These are phyloP conservation scores for Chaetorhynchus papuensis DNA, from an alignment of 2,113 vertebrate genomes.

Conservation along the genomic window DNA sequence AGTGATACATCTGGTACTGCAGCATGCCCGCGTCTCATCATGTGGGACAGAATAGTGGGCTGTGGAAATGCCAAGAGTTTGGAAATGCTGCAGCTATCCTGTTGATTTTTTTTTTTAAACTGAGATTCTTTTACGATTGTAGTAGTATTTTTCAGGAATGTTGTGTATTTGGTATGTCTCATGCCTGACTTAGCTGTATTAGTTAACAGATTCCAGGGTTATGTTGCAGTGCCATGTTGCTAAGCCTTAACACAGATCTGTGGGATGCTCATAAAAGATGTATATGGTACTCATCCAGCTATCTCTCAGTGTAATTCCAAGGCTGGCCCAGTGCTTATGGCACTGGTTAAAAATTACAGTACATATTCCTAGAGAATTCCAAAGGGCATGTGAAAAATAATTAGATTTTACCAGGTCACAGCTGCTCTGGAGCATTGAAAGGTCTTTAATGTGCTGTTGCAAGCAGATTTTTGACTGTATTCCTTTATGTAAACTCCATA, in stretches of 20 bases:
- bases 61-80: not conserved
- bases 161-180: conserved; percentile 14
- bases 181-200: not conserved
- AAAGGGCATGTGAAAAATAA: conserved; percentile 66
- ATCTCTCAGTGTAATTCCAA: conserved; percentile 53
- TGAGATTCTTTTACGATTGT: not conserved
- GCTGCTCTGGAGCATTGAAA: conserved; percentile 61
- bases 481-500: conserved; percentile 36
- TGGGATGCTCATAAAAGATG: conserved; percentile 58
- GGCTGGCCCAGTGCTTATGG: conserved; percentile 57
- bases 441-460: conserved; percentile 38
- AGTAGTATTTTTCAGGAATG: conserved; percentile 17
- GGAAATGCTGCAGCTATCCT: not conserved
- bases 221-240: conserved; percentile 13
- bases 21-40: accelerated
- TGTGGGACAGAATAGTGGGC: not conserved
- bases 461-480: conserved; percentile 47
- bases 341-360: conserved; percentile 54
- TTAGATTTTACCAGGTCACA: conserved; percentile 71
- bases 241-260: conserved; percentile 17
- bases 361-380: conserved; percentile 67
- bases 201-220: conserved; percentile 41
- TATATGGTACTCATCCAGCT: conserved; percentile 46
- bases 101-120: not conserved
- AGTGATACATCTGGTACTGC: not conserved